Base-by-base conservation (phyloP, 2,113 vertebrate genomes). In the Solenodon paradoxus region DNA sequence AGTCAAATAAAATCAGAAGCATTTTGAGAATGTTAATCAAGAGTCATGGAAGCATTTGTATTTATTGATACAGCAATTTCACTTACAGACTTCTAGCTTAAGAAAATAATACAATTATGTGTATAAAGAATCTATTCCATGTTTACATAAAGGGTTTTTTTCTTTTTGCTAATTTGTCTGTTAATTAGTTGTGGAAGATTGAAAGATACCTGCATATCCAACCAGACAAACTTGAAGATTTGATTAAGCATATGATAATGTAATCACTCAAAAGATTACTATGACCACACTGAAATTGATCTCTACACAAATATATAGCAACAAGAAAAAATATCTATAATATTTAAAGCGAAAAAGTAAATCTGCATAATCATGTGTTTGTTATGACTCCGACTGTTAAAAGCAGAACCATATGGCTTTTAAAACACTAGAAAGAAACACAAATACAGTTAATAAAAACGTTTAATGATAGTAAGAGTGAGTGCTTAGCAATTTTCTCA, bases 1-100 rank as follows among this genome's bases (percentile, higher is more conserved):
- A 77, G 57, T 63, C 57, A 61, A 89, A 90, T 80, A 86, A 91
- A 96, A 86, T 91, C 28, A 53, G 74, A 94, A 84, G 17, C n/a
- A 68, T 63, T 88, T 55, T 49, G 72, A 57, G 40, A 84, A 71
- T 40, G 49, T 53, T 26, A 22, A 51, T 30, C 57, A 88, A 84
- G 5, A 83, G 8, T 2, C 32, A 77, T 59, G 9, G 63, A 96
- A 82, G 57, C 9, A 64, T 59, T 66, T 32, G 66, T 13, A 38
- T 35, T 64, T 51, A 45, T 87, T 72, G 49, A 86, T 82, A 7
- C 38, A 92, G 83, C 72, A 72, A 95, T 78, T 88, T 93, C 15
- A 93, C 13, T 84, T 95, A 35, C 80, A n/a, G n/a, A 77, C 88
- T 75, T 2, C 40, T 72, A 51, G 17, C 82, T 79, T 88, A 96